Base-by-base conservation (phyloP, 2,888 invertebrate species). In the Gandaritis pyraliata region DNA sequence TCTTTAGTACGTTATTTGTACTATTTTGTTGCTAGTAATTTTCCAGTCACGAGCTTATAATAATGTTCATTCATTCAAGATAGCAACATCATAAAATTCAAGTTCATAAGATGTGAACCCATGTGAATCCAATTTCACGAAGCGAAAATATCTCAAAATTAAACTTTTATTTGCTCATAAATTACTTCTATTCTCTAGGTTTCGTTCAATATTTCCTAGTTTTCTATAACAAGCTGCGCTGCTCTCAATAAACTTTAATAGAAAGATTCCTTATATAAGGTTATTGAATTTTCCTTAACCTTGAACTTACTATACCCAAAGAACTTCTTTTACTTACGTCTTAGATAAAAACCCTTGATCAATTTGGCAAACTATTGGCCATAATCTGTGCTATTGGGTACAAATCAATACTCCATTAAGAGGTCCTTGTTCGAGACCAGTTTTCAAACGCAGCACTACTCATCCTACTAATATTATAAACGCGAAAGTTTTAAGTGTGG, bases 291-390 rank as follows among this genome's bases (percentile, higher is more conserved):
- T 58, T 45, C 29, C 5, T 43, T 50, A 36, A 13, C 38, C 52
- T 58, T 46, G 52, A 58, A 52, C 49, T 55, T 51, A 48, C 33
- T 43, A 15, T 4, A 8, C 10, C 10, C 33, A 8, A 46, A 41
- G 47, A 46, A 50, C 33, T 58, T 29, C 51, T 57, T 61, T 59
- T 64, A 65, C 58, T 68, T 57, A 53, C 16, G 60, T 59, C 33
- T 52, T 38, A 45, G 58, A 54, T 56, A 58, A 39, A 53, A 61
- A 61, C 59, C 65, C 59, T 61, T 64, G 52, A 46, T 59, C 51
- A 55, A 23, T 23, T 58, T 48, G 50, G 33, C 52, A 48, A 64
- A 59, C 63, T 61, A 63, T n/a, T n/a, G n/a, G n/a, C n/a, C n/a
- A n/a, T n/a, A n/a, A n/a, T n/a, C n/a, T n/a, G n/a, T n/a, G n/a